Base-by-base conservation (phyloP, 2,113 vertebrate genomes). In the Nycticryphes semicollaris region DNA sequence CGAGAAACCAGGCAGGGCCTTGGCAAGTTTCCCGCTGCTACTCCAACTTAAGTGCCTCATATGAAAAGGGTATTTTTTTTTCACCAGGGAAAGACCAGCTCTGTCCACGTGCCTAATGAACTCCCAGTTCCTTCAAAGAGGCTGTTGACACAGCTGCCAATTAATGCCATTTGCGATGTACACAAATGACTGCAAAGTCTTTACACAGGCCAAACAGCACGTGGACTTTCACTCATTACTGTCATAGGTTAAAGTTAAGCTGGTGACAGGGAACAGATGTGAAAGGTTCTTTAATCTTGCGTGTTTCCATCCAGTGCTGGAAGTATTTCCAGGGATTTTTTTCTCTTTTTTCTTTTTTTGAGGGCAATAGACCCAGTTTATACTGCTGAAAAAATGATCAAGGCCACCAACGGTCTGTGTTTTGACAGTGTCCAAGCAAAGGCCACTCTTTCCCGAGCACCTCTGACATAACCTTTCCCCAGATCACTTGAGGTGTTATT, bases 71-170 rank as follows among this genome's bases (percentile, higher is more conserved):
- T 41, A 47, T 15, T 78, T 94, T 95, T 89, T 93, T 23, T n/a
- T n/a, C n/a, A 45, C 43, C 31, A 78, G 73, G 59, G 41, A 91
- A 93, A 91, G 95, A 59, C 47, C 10, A 1, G 17, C 62, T 56
- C 70, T 92, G 75, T 80, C 74, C 70, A 7, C 6, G 43, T 48
- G 74, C 53, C 57, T 85, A 94, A 93, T 79, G 90, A 94, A 56
- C 78, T 93, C 87, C 9, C 39, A 37, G 6, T 76, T 79, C 92
- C 70, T 95, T 85, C 84, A 56, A 72, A 79, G 92, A 76, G 48
- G 53, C 82, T 95, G 90, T 93, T 95, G 94, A 96, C 94, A 95
- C 94, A 91, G 92, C 84, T 96, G 96, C 90, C 84, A 95, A 72
- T 94, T 95, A 94, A 79, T 0, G 2, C 78, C 33, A 14, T 82